A percentile compares a stretch with the other conserved stretches of the same genome.
phyloP scores from a whole-genome alignment of 2,888 invertebrate species.

The Cenopis cana region DNA sequence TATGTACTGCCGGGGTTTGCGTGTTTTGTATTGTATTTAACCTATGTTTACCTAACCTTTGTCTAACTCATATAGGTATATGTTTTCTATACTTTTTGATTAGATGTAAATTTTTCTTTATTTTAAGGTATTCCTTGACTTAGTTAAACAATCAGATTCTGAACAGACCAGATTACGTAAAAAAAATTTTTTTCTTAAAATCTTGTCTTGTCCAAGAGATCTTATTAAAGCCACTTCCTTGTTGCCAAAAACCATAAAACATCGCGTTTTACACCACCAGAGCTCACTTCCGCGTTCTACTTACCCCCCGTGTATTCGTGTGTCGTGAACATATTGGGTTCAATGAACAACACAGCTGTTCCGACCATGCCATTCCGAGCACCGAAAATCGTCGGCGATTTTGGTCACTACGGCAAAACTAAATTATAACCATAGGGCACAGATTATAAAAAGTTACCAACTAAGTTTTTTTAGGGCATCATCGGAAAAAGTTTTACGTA shows the following conservation, averaged over 20 bases:
- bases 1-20: slow-evolving; percentile 24
- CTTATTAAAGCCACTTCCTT: slow-evolving; percentile 17
- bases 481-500: neutral
- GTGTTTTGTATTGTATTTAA: slow-evolving; percentile 28
- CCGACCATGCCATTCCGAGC: slow-evolving; percentile 18
- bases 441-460: no score
- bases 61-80: neutral
- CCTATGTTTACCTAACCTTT: slow-evolving; percentile 10
- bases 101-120: neutral
- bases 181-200: no score
- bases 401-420: slow-evolving; percentile 17
- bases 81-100: neutral
- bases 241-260: slow-evolving; percentile 14
- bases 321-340: slow-evolving; percentile 34
- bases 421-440: slow-evolving; percentile 1
- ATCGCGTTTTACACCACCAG: slow-evolving; percentile 14
- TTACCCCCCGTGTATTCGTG: slow-evolving; percentile 4
- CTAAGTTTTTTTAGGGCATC: neutral
- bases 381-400: slow-evolving; percentile 42
- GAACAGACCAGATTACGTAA: no score
- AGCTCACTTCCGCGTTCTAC: slow-evolving; percentile 21
- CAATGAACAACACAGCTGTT: slow-evolving; percentile 43
- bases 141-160: neutral
- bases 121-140: neutral
- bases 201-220: neutral